phyloP scores from a whole-genome alignment of 2,113 vertebrate genomes.

The Phyllopteryx taeniolatus region DNA sequence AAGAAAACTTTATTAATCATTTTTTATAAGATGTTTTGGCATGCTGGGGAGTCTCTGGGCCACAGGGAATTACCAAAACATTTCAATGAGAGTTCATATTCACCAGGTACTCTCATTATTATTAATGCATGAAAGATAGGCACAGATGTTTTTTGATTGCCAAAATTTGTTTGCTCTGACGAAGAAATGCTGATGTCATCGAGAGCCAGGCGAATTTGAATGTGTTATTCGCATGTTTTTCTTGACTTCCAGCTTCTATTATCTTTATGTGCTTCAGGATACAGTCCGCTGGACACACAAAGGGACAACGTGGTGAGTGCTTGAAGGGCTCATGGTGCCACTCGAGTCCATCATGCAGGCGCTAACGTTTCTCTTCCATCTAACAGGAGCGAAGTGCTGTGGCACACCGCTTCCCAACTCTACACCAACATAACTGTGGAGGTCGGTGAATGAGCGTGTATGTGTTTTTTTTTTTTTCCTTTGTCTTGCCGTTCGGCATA shows the following conservation, averaged over 20 bases:
- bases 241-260: background rate
- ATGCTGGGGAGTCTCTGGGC: no score
- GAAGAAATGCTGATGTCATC: background rate
- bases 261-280: slow-evolving; percentile 54
- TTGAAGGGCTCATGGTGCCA: background rate
- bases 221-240: background rate
- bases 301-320: slow-evolving; percentile 68
- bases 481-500: background rate
- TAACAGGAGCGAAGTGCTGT: slow-evolving; percentile 71
- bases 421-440: slow-evolving; percentile 82
- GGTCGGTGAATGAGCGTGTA: slow-evolving; percentile 53
- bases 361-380: background rate
- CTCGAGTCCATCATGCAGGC: no score
- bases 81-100: no score
- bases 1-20: no score
- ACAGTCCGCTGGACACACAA: slow-evolving; percentile 76
- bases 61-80: no score
- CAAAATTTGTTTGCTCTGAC: background rate
- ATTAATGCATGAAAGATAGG: background rate
- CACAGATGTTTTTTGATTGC: no score
- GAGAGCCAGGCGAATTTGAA: background rate
- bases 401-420: slow-evolving; percentile 81
- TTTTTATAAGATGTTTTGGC: no score
- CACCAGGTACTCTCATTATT: no score
- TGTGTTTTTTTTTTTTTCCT: background rate